Percentiles rank a stretch among this genome's conserved stretches.
Evolutionary conservation across 2,888 invertebrate genomes (phyloP).

Genomic region (Athrips mouffetella): DNA sequence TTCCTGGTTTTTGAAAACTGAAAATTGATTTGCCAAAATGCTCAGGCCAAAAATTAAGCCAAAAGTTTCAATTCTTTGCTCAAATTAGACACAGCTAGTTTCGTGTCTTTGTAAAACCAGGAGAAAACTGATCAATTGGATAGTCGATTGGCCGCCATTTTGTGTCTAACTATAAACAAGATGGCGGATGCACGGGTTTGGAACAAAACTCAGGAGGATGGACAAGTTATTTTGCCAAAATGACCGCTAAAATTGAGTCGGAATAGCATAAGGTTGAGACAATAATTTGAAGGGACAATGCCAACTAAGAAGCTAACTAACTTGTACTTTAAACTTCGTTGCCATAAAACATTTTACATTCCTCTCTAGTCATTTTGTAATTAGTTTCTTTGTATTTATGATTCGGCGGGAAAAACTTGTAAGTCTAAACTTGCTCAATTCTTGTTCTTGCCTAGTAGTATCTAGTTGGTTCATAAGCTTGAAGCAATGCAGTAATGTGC

Average conservation of each 20-base stretch:
- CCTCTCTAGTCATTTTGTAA: constrained; percentile 70
- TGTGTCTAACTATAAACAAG: constrained; percentile 16
- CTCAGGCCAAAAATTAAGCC: constrained; percentile 62
- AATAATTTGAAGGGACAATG: constrained; percentile 65
- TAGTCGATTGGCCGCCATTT: constrained; percentile 23
- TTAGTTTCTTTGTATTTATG: constrained; percentile 28
- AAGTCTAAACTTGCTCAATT: constrained; percentile 68
- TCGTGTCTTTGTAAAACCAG: constrained; percentile 13
- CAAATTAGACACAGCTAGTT: constrained; percentile 33
- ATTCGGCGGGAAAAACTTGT: constrained; percentile 47
- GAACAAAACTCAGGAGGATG: constrained; percentile 2
- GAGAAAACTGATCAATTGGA: constrained; percentile 15
- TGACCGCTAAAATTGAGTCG: constrained; percentile 36
- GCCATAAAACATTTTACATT: constrained; percentile 61
- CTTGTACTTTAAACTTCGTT: constrained; percentile 35
- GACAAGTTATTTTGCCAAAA: constrained; percentile 34
- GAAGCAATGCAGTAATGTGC: constrained; percentile 64
- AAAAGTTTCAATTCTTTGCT: constrained; percentile 50
- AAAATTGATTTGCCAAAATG: constrained; percentile 59
- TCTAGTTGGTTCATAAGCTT: constrained; percentile 50
- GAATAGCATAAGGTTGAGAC: constrained; percentile 68
- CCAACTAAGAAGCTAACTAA: constrained; percentile 59
- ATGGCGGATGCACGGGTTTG: constrained; percentile 17
- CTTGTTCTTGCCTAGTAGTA: constrained; percentile 65
- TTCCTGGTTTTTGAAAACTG: constrained; percentile 48